Base-by-base conservation (phyloP, 1,140 invertebrate genomes). In the Zaprionus tsacasi region DNA sequence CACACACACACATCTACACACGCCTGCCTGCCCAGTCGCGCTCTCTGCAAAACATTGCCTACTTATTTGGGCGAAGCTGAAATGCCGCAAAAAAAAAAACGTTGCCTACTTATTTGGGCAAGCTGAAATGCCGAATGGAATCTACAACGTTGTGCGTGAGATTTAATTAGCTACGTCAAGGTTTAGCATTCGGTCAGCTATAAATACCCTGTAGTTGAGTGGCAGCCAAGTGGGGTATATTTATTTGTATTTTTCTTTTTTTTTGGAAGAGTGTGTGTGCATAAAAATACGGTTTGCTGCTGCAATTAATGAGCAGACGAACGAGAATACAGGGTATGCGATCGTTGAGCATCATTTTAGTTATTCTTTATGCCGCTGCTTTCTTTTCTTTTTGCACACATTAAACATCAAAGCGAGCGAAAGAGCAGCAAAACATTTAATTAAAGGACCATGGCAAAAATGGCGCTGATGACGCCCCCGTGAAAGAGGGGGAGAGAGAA, bases 391-490 rank as follows among this genome's bases (percentile, higher is more conserved):
- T 55, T 65, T 40, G 35, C 4, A 10, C 59, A 33, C 69, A 56
- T 77, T 77, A 36, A 74, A 69, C 65, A 69, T 74, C 76, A 75
- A 60, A 79, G 61, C 17, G 25, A 64, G 61, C 33, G 33, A 64
- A 65, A 76, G 50, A 63, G 57, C 56, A 59, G 70, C 67, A 61
- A 66, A 71, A 66, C 52, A 72, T 86, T 72, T 75, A 69, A 80
- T 68, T 78, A 74, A 79, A 60, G 12, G 61, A 10, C 21, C 68
- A 48, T 72, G 48, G 57, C 52, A 54, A 25, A 25, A 67, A 63
- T 21, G 59, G 48, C 25, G 30, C 27, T 21, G 63, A 65, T 56
- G 63, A 65, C 63, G 63, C 38, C 30, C 45, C 12, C 58, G 40
- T 21, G n/a, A 21, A 52, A 21, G 21, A 15, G 10, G n/a, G 4